phyloP scores from a whole-genome alignment of 2,797 vertebrate genomes.

The Pipistrellus nathusii region DNA sequence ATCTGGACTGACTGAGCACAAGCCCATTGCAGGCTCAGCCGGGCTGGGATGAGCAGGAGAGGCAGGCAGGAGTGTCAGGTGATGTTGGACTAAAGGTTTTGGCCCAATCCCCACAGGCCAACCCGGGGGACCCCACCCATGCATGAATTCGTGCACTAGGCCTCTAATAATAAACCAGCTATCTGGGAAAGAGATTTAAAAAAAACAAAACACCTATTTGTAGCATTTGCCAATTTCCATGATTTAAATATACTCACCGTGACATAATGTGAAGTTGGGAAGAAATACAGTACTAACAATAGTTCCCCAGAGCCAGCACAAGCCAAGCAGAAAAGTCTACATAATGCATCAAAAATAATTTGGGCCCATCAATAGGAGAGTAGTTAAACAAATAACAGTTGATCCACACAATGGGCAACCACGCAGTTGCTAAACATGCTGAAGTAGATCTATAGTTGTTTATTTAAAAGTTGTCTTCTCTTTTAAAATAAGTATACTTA shows the following conservation, averaged over 20 bases:
- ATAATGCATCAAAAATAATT: background rate
- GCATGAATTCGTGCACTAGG: too few relatives aligned
- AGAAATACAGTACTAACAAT: background rate
- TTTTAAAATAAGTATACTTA: constrained; percentile 19
- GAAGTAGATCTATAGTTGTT: background rate
- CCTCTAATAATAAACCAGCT: background rate
- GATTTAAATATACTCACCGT: background rate
- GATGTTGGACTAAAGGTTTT: too few relatives aligned
- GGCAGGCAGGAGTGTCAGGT: too few relatives aligned
- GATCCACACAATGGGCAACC: background rate
- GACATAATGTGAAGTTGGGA: background rate
- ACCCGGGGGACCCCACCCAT: too few relatives aligned
- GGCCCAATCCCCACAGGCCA: too few relatives aligned
- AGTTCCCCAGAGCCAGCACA: background rate
- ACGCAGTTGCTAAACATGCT: constrained; percentile 33
- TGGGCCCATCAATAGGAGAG: background rate
- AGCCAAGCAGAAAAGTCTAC: background rate
- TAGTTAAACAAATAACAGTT: background rate
- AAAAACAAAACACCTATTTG: background rate
- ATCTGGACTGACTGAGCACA: too few relatives aligned
- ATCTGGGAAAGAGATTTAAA: background rate
- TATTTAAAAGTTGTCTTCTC: constrained; percentile 19
- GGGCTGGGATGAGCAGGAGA: too few relatives aligned
- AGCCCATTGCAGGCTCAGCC: too few relatives aligned
- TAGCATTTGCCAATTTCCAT: constrained; percentile 20